Percentiles rank a stretch among this genome's conserved stretches.
These are phyloP conservation scores for Lingula anatina DNA, from an alignment of 2,888 invertebrate genomes.

Conservation along the genomic window DNA sequence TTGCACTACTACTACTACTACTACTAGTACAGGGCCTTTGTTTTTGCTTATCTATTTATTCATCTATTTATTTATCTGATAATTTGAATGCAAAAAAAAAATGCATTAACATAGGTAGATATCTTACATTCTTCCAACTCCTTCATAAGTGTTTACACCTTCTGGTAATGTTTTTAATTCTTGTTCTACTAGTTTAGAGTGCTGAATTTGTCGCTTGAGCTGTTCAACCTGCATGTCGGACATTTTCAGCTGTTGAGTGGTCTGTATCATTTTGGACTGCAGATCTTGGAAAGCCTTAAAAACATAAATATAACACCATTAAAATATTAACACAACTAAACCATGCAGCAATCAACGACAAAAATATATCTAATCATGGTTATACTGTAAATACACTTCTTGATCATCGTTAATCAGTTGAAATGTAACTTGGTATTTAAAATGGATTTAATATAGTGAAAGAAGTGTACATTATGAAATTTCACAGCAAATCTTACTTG, in stretches of 20 bases:
- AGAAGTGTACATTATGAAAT: too few species aligned
- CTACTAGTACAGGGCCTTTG: too few species aligned
- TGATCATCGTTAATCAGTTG: too few species aligned
- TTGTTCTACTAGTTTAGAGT: slow-evolving; percentile 67
- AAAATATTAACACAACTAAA: too few species aligned
- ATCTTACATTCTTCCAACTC: slow-evolving; percentile 71
- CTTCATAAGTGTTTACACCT: slow-evolving; percentile 70
- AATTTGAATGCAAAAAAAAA: neutral
- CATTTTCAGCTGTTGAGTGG: slow-evolving; percentile 71
- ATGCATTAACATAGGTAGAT: neutral
- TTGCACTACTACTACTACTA: too few species aligned
- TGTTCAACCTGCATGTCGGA: slow-evolving; percentile 73
- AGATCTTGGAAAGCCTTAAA: slow-evolving; percentile 71
- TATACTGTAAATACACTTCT: too few species aligned
- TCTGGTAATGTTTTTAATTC: slow-evolving; percentile 60
- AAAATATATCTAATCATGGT: too few species aligned
- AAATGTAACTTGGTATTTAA: neutral
- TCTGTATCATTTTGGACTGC: slow-evolving; percentile 75
- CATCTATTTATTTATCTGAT: neutral
- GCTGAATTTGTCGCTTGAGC: slow-evolving; percentile 64
- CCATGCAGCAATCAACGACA: too few species aligned
- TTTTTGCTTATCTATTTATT: neutral
- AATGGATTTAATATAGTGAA: too few species aligned
- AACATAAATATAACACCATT: slow-evolving; percentile 6
- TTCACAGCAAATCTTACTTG: too few species aligned